phyloP scores from a whole-genome alignment of 2,888 invertebrate species.

The Chloroclystis v-ata region DNA sequence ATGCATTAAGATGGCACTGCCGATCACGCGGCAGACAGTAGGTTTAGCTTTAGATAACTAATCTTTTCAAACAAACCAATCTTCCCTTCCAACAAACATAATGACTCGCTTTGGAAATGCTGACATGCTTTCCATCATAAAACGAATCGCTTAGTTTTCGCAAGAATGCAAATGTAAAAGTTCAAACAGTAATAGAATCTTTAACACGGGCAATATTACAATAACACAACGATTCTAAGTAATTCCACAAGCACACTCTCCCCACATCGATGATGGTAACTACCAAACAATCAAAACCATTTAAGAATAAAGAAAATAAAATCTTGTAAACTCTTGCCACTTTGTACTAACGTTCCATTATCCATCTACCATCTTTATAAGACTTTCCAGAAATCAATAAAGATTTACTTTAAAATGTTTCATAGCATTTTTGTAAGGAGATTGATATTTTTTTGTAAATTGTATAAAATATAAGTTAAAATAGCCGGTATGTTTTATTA shows the following conservation, averaged over 20 bases:
- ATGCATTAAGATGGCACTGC: slow-evolving; percentile 30
- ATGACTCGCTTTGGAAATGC: slow-evolving; percentile 13
- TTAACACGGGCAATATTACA: slow-evolving; percentile 7
- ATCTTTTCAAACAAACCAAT: slow-evolving; percentile 3
- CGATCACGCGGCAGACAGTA: slow-evolving; percentile 23
- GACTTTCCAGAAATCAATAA: slow-evolving; percentile 45
- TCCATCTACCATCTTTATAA: slow-evolving; percentile 32
- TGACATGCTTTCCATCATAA: slow-evolving; percentile 8
- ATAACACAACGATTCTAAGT: not conserved
- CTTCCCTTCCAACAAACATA: slow-evolving; percentile 6
- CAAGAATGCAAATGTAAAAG: slow-evolving; percentile 4
- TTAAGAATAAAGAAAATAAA: slow-evolving; percentile 1
- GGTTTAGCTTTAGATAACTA: slow-evolving; percentile 7
- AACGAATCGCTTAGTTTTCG: not conserved
- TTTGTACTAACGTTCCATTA: slow-evolving; percentile 37
- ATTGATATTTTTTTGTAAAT: slow-evolving; percentile 38
- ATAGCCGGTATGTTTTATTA: slow-evolving; percentile 45
- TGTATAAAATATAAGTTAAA: slow-evolving; percentile 38
- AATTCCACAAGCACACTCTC: slow-evolving; percentile 2
- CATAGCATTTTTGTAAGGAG: slow-evolving; percentile 33
- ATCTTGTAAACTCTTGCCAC: slow-evolving; percentile 40
- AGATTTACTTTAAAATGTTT: slow-evolving; percentile 42
- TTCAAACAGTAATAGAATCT: slow-evolving; percentile 6
- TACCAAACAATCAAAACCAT: slow-evolving; percentile 1
- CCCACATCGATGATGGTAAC: not conserved